Percentiles rank a stretch among this genome's conserved stretches.
Evolutionary conservation across 2,888 invertebrate genomes (phyloP).

Genomic region (Xanthostigma xanthostigma): DNA sequence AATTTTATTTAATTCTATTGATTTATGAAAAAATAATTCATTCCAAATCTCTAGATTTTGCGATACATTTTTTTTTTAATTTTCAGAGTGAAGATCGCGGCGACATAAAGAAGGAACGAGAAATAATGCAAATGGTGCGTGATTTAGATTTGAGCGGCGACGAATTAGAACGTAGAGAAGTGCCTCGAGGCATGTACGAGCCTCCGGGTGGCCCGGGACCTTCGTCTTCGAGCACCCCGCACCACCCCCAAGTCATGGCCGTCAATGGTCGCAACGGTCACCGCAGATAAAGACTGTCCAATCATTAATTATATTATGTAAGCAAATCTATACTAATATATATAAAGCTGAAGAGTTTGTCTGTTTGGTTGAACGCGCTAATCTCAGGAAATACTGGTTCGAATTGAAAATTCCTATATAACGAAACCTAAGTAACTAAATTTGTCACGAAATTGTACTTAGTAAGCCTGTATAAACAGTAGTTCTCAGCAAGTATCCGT

Average conservation of each 20-base stretch:
- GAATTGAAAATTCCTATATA: too few species aligned
- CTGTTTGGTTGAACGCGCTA: too few species aligned
- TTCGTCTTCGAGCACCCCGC: constrained; percentile 19
- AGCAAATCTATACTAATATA: too few species aligned
- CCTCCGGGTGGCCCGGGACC: constrained; percentile 20
- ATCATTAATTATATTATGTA: too few species aligned
- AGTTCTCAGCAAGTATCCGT: too few species aligned
- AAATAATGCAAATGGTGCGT: constrained; percentile 87
- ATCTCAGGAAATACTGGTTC: too few species aligned
- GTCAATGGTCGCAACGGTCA: constrained; percentile 24
- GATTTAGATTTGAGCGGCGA: constrained; percentile 72
- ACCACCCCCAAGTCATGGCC: not conserved
- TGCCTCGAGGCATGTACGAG: constrained; percentile 44
- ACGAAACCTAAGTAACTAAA: too few species aligned
- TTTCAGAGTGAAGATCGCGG: constrained; percentile 49
- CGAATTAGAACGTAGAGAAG: constrained; percentile 51
- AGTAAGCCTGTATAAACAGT: too few species aligned
- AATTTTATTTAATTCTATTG: not conserved
- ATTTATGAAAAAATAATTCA: too few species aligned
- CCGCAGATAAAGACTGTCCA: constrained; percentile 19
- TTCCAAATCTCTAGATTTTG: too few species aligned
- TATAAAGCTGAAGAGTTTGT: too few species aligned
- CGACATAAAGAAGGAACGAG: constrained; percentile 75
- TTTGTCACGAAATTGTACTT: too few species aligned
- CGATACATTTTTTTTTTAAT: not conserved